Evolutionary conservation across 2,797 vertebrate species (phyloP).

Genomic region (Philypnodon macrostomus): DNA sequence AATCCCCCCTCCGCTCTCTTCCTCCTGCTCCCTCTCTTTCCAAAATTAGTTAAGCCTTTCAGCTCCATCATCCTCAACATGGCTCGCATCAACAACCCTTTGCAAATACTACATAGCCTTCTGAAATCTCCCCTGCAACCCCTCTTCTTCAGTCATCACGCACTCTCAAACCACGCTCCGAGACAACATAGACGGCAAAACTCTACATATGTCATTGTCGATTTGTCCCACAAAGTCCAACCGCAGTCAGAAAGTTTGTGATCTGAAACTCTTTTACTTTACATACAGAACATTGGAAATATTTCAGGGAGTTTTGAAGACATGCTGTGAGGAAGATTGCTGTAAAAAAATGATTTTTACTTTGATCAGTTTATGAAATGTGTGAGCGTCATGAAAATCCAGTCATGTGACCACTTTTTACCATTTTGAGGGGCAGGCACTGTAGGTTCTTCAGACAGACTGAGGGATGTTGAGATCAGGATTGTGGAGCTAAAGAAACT

Average conservation of each 20-base stretch:
- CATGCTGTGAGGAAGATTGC: too few species aligned
- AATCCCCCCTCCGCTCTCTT: slow-evolving; percentile 69
- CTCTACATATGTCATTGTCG: slow-evolving; percentile 62
- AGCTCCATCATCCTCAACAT: slow-evolving; percentile 77
- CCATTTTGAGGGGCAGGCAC: too few species aligned
- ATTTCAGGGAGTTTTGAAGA: too few species aligned
- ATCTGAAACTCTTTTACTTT: not conserved
- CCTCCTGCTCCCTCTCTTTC: slow-evolving; percentile 70
- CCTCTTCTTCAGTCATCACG: slow-evolving; percentile 1
- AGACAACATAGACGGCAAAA: slow-evolving; percentile 11
- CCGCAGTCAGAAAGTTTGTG: slow-evolving; percentile 48
- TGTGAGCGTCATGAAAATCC: too few species aligned
- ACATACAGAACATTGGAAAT: too few species aligned
- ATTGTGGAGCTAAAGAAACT: too few species aligned
- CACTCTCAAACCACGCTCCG: slow-evolving; percentile 19
- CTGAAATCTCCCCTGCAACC: slow-evolving; percentile 53
- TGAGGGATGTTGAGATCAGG: too few species aligned
- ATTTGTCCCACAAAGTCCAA: slow-evolving; percentile 60
- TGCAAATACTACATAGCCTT: slow-evolving; percentile 49
- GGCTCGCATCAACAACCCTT: slow-evolving; percentile 71
- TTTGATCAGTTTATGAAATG: too few species aligned
- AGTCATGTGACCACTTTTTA: too few species aligned
- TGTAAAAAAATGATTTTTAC: too few species aligned
- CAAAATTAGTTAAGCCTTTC: slow-evolving; percentile 84
- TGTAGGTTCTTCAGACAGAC: too few species aligned